Evolutionary conservation across 1,140 invertebrate genomes (phyloP).

Genomic region (Protaetia brevitarsis): DNA sequence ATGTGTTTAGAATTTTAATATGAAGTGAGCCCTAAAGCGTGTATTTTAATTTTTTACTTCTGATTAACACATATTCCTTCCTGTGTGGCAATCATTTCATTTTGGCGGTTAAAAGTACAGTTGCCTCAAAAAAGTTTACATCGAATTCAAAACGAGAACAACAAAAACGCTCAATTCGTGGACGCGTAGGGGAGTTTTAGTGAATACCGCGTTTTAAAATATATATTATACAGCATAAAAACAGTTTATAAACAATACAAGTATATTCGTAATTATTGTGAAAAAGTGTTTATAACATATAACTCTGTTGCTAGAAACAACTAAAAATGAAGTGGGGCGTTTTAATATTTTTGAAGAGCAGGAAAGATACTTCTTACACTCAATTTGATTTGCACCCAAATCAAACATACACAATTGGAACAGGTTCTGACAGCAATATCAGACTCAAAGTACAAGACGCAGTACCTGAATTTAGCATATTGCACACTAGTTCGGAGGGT

Average conservation of each 20-base stretch:
- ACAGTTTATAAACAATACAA: neutral
- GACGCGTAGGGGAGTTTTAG: neutral
- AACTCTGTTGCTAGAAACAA: neutral
- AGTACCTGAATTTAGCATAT: neutral
- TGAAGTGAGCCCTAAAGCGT: neutral
- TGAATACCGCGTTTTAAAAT: neutral
- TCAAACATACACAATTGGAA: neutral
- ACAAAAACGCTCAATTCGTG: neutral
- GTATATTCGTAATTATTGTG: neutral
- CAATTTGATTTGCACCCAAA: neutral
- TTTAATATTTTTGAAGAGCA: neutral
- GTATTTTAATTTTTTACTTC: too few relatives aligned
- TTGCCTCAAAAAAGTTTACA: neutral
- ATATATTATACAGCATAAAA: too few relatives aligned
- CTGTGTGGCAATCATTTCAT: too few relatives aligned
- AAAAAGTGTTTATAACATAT: neutral
- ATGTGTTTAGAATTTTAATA: too few relatives aligned
- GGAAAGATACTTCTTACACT: neutral
- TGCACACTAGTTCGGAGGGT: neutral
- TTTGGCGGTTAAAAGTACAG: constrained; percentile 10
- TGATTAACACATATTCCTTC: neutral
- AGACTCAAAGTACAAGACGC: neutral
- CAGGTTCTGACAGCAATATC: neutral
- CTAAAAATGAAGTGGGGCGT: neutral
- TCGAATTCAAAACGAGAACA: neutral